A percentile compares a stretch with the other conserved stretches of the same genome.
Conservation (phyloP, 2,113 vertebrate species). For the Bothrops jararaca region DNA sequence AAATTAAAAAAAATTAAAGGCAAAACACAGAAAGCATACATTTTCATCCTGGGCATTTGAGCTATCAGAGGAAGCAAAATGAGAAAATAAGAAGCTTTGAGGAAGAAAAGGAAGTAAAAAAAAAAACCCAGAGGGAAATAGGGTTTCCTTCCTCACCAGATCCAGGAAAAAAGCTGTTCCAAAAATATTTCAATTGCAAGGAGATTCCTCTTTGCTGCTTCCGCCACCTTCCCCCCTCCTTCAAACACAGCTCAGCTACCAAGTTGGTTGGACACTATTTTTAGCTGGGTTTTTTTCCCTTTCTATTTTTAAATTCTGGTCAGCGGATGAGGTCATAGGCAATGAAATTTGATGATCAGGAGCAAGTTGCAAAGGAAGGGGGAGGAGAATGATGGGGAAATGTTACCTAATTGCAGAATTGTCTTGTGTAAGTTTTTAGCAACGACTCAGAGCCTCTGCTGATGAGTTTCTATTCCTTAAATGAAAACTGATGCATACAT, state of each 20-base stretch:
- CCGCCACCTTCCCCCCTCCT: not conserved
- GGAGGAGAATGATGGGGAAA: not conserved
- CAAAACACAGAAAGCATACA: not conserved
- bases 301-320: slow-evolving; percentile 12
- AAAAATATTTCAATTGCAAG: not conserved
- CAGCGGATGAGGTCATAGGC: not conserved
- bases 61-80: not conserved
- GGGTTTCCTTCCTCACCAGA: not conserved
- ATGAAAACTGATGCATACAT: not conserved
- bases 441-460: not conserved
- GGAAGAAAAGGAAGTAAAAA: not conserved
- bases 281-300: not conserved
- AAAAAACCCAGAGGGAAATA: not conserved
- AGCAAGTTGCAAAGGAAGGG: not conserved
- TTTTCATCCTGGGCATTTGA: not conserved
- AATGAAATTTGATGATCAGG: not conserved
- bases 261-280: not conserved
- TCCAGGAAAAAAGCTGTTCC: no score
- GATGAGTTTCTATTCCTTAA: not conserved
- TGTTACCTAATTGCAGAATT: not conserved
- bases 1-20: not conserved
- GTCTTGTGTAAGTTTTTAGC: not conserved
- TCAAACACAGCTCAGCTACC: not conserved
- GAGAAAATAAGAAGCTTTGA: not conserved
- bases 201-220: not conserved